These are phyloP conservation scores for Caenorhabditis parvicauda DNA, from an alignment of 2,888 invertebrate species.

Conservation along the genomic window DNA sequence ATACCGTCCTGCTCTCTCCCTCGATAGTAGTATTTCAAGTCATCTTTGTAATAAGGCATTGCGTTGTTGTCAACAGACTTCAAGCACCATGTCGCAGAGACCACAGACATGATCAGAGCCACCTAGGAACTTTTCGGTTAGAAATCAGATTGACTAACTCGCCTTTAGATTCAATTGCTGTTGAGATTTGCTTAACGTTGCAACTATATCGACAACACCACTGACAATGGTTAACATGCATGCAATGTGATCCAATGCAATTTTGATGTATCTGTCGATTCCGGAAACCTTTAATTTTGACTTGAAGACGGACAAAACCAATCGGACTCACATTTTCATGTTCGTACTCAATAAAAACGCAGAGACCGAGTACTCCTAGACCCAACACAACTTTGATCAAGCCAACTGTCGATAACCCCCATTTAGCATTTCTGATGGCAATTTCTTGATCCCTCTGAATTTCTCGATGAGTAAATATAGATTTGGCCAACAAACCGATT, in stretches of 20 bases:
- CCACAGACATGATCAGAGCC: conserved; percentile 54
- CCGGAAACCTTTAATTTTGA: conserved; percentile 36
- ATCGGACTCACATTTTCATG: conserved; percentile 42
- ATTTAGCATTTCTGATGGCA: conserved; percentile 37
- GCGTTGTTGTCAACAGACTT: conserved; percentile 60
- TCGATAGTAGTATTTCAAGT: conserved; percentile 48
- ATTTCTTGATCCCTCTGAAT: conserved; percentile 53
- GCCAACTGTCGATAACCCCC: conserved; percentile 40
- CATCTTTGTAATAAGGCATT: conserved; percentile 58
- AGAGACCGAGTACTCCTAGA: conserved; percentile 52
- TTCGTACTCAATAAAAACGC: conserved; percentile 59
- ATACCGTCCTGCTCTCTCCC: conserved; percentile 32
- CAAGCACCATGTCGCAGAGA: conserved; percentile 59
- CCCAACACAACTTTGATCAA: conserved; percentile 53
- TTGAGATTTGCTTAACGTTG: conserved; percentile 44
- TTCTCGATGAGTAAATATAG: background rate
- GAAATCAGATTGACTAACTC: background rate
- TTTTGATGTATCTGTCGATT: conserved; percentile 57
- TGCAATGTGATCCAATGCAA: conserved; percentile 58
- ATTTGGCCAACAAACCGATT: conserved; percentile 29
- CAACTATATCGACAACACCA: conserved; percentile 54
- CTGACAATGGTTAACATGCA: conserved; percentile 52
- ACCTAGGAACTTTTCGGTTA: conserved; percentile 35
- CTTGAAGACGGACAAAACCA: background rate
- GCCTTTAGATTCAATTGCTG: conserved; percentile 58